These are phyloP conservation scores for Drosophila prosaltans DNA, from an alignment of 1,140 invertebrate genomes.

Conservation along the genomic window DNA sequence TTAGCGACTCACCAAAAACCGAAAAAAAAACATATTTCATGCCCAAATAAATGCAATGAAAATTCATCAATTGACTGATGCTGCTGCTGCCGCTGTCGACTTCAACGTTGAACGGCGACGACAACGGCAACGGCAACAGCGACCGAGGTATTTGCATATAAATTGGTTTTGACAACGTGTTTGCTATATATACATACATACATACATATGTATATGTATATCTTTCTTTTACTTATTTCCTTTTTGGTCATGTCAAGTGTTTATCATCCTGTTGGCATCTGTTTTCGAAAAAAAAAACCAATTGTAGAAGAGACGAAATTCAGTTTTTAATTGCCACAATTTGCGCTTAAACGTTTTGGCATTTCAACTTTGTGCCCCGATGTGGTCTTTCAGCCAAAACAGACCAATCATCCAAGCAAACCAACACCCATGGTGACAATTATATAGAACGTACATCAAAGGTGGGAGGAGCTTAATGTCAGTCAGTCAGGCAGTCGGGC, in stretches of 20 bases:
- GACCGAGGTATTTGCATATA: conserved; percentile 75
- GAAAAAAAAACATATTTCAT: conserved; percentile 63
- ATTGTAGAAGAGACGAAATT: conserved; percentile 45
- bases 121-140: conserved; percentile 31
- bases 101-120: conserved; percentile 28
- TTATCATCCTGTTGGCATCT: conserved; percentile 72
- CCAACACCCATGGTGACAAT: conserved; percentile 79
- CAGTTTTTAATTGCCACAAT: conserved; percentile 74
- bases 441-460: conserved; percentile 56
- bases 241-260: conserved; percentile 58
- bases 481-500: conserved; percentile 18
- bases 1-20: background rate
- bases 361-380: conserved; percentile 60
- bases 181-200: conserved; percentile 12
- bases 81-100: conserved; percentile 36
- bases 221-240: conserved; percentile 15
- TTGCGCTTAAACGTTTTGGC: conserved; percentile 75
- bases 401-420: conserved; percentile 30
- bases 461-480: conserved; percentile 20
- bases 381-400: conserved; percentile 14
- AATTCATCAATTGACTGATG: conserved; percentile 76
- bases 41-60: conserved; percentile 80
- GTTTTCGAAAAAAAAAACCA: conserved; percentile 48
- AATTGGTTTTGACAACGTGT: conserved; percentile 71
- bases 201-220: conserved; percentile 10